Evolutionary conservation across 2,113 vertebrate genomes (phyloP), one percentile per base, ranked within the genome.

Genomic region (Corynorhinus townsendii): DNA sequence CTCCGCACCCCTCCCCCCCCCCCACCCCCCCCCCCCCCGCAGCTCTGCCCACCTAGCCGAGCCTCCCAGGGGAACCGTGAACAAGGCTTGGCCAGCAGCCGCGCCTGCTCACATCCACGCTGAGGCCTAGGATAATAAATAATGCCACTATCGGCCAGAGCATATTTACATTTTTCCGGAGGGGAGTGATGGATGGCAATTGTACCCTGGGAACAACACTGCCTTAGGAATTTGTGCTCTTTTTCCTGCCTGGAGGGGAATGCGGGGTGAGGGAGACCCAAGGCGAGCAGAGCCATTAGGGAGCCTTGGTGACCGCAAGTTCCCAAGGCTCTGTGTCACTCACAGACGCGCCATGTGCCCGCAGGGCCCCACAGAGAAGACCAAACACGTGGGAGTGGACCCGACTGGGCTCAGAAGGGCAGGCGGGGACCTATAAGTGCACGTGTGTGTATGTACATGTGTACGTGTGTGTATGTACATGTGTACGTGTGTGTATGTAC

Each of bases 71-170:
- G 75, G 52, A 96, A 79, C 26, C 11, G 54, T 5, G 30, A 88
- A 90, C 75, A 91, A 73, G 88, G 95, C 96, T 89, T 97, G 95
- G 88, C 90, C 38, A 16, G 40, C 69, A 86, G 93, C 75, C 71
- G 22, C 85, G 90, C 95, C 79, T 72, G 40, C 84, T 86, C 62
- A 84, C 90, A 69, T 22, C 87, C 35, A 12, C 17, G 43, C 49
- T 3, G 28, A 91, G 97, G 75, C 35, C 88, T 89, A 77, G 22
- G 83, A 93, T 81, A 95, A 97, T 91, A 96, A 97, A 96, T 93
- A 96, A 71, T 20, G 19, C 79, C 62, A 24, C 89, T 90, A 75
- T 89, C 80, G 7, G 83, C 64, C 89, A 59, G 10, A 0, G 5
- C 12, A 86, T 94, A 59, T 92, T 96, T 91, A 95, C 59, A 52